These are phyloP conservation scores for Heteronetta atricapilla DNA, from an alignment of 2,113 vertebrate species.

Conservation along the genomic window DNA sequence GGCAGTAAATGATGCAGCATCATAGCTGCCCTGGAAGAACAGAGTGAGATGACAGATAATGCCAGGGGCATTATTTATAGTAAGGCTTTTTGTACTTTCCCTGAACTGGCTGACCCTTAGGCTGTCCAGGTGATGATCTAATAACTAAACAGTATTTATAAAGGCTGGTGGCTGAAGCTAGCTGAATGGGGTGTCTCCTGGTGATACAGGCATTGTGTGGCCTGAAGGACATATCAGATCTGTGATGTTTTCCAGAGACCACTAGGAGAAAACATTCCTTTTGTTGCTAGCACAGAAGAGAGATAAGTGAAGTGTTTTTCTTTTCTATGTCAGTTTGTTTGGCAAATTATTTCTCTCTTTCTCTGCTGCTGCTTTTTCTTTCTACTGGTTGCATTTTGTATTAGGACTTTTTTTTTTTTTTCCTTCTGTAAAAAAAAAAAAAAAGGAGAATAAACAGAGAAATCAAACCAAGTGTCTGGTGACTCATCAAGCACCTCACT, in stretches of 20 bases:
- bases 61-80: not conserved
- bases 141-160: not conserved
- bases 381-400: not conserved
- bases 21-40: not conserved
- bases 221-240: not conserved
- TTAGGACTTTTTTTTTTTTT: not conserved
- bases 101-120: not conserved
- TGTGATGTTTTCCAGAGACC: not conserved
- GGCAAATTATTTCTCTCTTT: constrained; percentile 21
- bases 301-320: not conserved
- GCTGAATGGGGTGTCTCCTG: not conserved
- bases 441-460: not conserved
- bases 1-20: not conserved
- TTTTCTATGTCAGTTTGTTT: constrained; percentile 2
- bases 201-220: not conserved
- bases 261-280: not conserved
- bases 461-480: not conserved
- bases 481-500: not conserved
- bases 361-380: not conserved
- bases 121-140: not conserved
- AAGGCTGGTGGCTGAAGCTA: not conserved
- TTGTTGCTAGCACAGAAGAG: not conserved
- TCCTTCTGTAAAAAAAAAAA: not conserved
- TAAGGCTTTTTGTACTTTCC: not conserved
- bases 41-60: not conserved